Base-by-base conservation (phyloP, 1,140 invertebrate species). In the Brachionus angularis region DNA sequence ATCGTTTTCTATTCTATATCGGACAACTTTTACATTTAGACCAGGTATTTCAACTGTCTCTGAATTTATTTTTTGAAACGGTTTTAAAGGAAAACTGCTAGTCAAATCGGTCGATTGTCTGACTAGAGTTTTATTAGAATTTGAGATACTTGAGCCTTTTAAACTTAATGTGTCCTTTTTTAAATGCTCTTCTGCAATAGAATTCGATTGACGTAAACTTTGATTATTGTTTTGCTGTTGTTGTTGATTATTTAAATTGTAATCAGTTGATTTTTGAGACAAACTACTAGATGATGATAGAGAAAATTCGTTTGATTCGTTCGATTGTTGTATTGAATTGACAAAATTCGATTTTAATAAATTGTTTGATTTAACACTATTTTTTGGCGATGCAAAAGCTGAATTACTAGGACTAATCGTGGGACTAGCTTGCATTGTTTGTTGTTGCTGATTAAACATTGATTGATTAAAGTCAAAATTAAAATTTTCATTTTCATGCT, bases 71-170 rank as follows among this genome's bases (percentile, higher is more conserved):
- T 47, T 67, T 25, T 67, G 62, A 36, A 67, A 67, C 3, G 62
- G 62, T 29, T 67, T 67, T 29, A 67, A 46, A 10, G 67, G 67
- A 53, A 70, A 70, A 5, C 46, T 70, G 14, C 27, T 50, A n/a
- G 67, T 70, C 33, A 50, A 8, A 8, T 70, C 67, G 1, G 67
- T 70, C 1, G 67, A 70, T 53, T 70, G 67, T 70, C 67, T 50
- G 18, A 70, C 44, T 18, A 70, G 21, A 46, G 27, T 67, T 67
- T 34, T 67, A 12, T 5, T 33, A 12, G 53, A 23, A n/a, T 36
- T 25, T 23, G 16, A 23, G 10, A 23, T 58, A 23, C 27, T 58
- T 12, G 53, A 18, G 12, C 21, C 18, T 12, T 21, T n/a, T n/a
- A n/a, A 39, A 36, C 36, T 23, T 23, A 23, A 33, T n/a, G n/a